A percentile compares a stretch with the other conserved stretches of the same genome.
These are phyloP conservation scores for Notoglanidium macrostoma DNA, from an alignment of 2,797 vertebrate species.

Conservation along the genomic window DNA sequence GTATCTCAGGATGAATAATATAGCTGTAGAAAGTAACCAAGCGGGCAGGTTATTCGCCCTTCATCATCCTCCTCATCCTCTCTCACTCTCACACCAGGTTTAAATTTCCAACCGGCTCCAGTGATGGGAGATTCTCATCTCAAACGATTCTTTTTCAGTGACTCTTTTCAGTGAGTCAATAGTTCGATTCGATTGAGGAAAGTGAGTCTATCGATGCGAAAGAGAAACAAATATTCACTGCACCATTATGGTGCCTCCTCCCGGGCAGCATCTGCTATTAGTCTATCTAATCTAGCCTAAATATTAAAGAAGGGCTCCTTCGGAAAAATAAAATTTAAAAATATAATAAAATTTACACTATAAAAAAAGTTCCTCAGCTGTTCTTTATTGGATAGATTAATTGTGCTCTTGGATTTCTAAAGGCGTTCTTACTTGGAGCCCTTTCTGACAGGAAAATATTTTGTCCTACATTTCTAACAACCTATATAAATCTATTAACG, in stretches of 20 bases:
- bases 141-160: background rate
- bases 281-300: background rate
- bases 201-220: background rate
- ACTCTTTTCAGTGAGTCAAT: background rate
- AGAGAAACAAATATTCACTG: background rate
- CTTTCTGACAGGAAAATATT: background rate
- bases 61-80: background rate
- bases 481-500: background rate
- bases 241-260: constrained; percentile 1
- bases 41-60: background rate
- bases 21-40: background rate
- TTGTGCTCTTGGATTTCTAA: background rate
- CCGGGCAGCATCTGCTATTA: background rate
- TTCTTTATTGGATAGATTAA: background rate
- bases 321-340: background rate
- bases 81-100: background rate
- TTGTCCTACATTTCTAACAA: background rate
- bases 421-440: background rate
- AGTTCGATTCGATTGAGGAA: background rate
- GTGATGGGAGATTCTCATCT: background rate
- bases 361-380: background rate
- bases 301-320: background rate
- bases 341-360: no score
- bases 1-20: no score
- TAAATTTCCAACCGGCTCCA: constrained; percentile 10